A percentile compares a stretch with the other conserved stretches of the same genome.
phyloP scores from a whole-genome alignment of 2,797 vertebrate species.

The Paramormyrops hopkinsi region DNA sequence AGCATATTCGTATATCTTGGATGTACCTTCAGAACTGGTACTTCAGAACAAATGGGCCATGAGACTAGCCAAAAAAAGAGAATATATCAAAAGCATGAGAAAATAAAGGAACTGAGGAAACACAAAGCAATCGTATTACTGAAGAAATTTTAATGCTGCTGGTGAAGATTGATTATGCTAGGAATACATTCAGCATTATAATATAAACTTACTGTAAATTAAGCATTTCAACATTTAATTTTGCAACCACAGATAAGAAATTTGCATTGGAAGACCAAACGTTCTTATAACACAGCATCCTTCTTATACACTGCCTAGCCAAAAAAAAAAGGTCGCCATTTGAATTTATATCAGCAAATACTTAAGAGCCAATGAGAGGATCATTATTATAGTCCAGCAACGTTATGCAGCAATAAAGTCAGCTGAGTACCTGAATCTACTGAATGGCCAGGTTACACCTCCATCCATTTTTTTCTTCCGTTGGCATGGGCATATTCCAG shows the following conservation, averaged over 20 bases:
- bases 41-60: neutral
- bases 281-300: neutral
- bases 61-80: neutral
- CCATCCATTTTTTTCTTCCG: neutral
- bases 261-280: neutral
- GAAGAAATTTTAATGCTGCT: constrained; percentile 34
- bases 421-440: neutral
- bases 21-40: neutral
- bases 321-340: neutral
- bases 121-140: neutral
- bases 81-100: neutral
- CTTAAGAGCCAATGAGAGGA: neutral
- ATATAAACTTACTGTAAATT: neutral
- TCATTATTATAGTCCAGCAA: neutral
- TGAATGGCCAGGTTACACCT: neutral
- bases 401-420: neutral
- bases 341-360: neutral
- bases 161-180: constrained; percentile 13
- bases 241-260: neutral
- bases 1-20: neutral
- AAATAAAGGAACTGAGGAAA: neutral
- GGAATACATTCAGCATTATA: constrained; percentile 8
- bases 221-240: neutral
- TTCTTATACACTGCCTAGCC: neutral
- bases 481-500: neutral